phyloP scores from a whole-genome alignment of 2,113 vertebrate genomes.

The Cottus gobio region DNA sequence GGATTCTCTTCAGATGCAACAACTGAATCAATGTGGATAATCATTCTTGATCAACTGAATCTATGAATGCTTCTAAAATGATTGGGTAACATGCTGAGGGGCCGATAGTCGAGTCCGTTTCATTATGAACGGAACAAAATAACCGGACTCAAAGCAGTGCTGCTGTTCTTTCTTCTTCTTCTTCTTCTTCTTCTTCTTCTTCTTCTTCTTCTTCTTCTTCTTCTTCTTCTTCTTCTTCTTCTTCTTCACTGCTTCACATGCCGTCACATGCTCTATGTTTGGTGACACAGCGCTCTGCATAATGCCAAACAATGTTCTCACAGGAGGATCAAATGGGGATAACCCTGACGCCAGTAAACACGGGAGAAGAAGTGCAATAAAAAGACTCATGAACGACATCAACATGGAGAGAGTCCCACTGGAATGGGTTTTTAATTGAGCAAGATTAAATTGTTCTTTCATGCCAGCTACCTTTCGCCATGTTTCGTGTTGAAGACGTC shows the following conservation, averaged over 20 bases:
- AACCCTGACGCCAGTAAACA: not conserved
- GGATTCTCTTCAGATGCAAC: not conserved
- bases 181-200: no score
- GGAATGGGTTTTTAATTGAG: not conserved
- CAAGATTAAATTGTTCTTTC: not conserved
- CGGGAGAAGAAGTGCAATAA: not conserved
- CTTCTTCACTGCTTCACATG: constrained; percentile 8
- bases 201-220: not conserved
- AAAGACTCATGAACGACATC: not conserved
- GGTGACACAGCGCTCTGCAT: constrained; percentile 11
- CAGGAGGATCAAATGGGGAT: not conserved
- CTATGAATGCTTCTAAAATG: not conserved
- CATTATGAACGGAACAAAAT: constrained; percentile 6
- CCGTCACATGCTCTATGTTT: constrained; percentile 24
- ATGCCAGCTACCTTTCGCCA: not conserved
- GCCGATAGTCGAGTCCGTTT: not conserved
- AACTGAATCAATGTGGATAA: not conserved
- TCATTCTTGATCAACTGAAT: not conserved
- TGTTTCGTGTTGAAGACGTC: no score
- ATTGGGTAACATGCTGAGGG: not conserved
- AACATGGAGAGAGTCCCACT: not conserved
- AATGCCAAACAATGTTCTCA: constrained; percentile 33
- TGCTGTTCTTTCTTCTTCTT: not conserved
- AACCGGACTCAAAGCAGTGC: constrained; percentile 20
- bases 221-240: no score